Evolutionary conservation across 2,113 vertebrate species (phyloP).

Genomic region (Colius striatus): DNA sequence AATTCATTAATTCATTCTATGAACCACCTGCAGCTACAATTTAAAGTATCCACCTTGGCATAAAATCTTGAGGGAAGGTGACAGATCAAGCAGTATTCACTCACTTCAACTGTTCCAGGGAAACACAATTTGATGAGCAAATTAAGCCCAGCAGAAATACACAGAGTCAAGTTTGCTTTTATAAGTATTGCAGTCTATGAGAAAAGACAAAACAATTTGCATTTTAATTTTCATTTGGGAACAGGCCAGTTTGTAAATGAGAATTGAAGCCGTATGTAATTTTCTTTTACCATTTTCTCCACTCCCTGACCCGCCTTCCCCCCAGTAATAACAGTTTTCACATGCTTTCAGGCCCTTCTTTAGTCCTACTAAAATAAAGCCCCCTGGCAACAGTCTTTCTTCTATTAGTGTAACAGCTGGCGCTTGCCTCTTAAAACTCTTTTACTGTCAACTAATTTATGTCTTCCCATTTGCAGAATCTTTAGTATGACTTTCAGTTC

Average conservation of each 20-base stretch:
- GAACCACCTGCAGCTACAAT: neutral
- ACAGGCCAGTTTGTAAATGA: neutral
- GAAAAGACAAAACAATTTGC: neutral
- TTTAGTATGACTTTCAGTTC: neutral
- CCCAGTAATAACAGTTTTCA: neutral
- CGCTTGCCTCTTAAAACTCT: slow-evolving; percentile 30
- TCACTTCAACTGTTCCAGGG: neutral
- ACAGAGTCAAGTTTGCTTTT: neutral
- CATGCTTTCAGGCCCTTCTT: slow-evolving; percentile 2
- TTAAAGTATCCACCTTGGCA: neutral
- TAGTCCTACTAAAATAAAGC: slow-evolving; percentile 16
- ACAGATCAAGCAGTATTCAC: neutral
- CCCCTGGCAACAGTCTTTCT: neutral
- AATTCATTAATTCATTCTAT: neutral
- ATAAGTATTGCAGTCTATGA: neutral
- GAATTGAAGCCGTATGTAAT: neutral
- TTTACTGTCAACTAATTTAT: neutral
- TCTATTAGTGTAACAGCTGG: slow-evolving; percentile 18
- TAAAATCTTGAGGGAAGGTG: neutral
- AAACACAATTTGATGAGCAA: neutral
- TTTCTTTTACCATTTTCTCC: neutral
- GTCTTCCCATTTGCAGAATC: neutral
- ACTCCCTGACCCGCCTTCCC: rapidly evolving
- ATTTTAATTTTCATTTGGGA: neutral
- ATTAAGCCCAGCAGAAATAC: neutral